Percentiles rank a stretch among this genome's conserved stretches.
These are phyloP conservation scores for Ernsta delagoae DNA, from an alignment of 2,888 invertebrate species.

Conservation along the genomic window DNA sequence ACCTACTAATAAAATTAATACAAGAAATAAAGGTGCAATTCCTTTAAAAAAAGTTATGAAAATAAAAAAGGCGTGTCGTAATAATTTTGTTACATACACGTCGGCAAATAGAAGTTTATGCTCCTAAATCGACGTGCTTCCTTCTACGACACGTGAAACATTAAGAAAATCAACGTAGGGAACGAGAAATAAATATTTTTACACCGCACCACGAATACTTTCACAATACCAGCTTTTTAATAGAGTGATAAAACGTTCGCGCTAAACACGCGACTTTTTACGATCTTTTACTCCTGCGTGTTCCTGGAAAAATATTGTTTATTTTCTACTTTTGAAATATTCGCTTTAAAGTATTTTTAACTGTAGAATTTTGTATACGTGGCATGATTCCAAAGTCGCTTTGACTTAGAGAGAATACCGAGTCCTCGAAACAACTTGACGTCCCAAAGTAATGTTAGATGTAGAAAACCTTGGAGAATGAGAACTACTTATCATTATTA, in stretches of 20 bases:
- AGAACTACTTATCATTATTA: conserved; percentile 9
- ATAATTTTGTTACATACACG: neutral
- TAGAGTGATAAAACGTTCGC: conserved; percentile 73
- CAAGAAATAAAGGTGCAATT: too few relatives aligned
- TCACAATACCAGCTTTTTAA: conserved; percentile 67
- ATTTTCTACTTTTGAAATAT: neutral
- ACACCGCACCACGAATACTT: conserved; percentile 47
- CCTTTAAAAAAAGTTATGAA: too few relatives aligned
- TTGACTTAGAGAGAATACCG: conserved; percentile 28
- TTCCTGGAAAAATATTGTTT: conserved; percentile 38
- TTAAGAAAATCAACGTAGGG: conserved; percentile 45
- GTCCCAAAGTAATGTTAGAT: conserved; percentile 11
- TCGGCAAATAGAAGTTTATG: neutral
- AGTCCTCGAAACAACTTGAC: conserved; percentile 11
- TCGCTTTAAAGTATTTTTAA: conserved; percentile 29
- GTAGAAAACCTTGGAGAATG: neutral
- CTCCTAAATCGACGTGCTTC: conserved; percentile 7
- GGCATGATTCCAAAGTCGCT: conserved; percentile 28
- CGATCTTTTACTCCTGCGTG: conserved; percentile 57
- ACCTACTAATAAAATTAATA: too few relatives aligned
- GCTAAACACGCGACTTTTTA: conserved; percentile 67
- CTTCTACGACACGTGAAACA: conserved; percentile 18
- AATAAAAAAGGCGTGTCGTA: too few relatives aligned
- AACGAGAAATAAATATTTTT: conserved; percentile 52
- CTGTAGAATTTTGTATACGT: conserved; percentile 22